Evolutionary conservation across 2,797 vertebrate genomes (phyloP).

Genomic region (Alfaro cultratus): DNA sequence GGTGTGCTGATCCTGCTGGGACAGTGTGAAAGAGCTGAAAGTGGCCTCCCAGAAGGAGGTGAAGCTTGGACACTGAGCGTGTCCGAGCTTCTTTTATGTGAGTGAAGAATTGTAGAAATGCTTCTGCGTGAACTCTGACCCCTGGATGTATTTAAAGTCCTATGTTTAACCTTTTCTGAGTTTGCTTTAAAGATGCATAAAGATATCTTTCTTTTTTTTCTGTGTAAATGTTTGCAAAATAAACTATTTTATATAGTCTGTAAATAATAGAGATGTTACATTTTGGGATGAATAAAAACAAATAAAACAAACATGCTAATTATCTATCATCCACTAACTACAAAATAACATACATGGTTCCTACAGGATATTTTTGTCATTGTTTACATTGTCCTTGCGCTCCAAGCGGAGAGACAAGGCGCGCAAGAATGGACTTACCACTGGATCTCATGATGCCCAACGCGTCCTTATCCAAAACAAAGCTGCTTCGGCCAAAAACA

Average conservation of each 20-base stretch:
- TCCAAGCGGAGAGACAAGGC: slow-evolving; percentile 43
- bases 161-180: background rate
- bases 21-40: slow-evolving; percentile 18
- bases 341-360: background rate
- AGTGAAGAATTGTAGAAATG: slow-evolving; percentile 55
- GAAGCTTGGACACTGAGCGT: slow-evolving; percentile 1
- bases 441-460: slow-evolving; percentile 81
- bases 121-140: slow-evolving; percentile 8
- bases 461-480: slow-evolving; percentile 67
- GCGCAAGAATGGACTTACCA: slow-evolving; percentile 76
- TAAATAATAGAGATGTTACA: background rate
- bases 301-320: background rate
- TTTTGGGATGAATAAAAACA: background rate
- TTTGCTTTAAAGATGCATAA: background rate
- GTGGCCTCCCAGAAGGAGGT: slow-evolving; percentile 9
- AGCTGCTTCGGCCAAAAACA: slow-evolving; percentile 50
- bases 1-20: background rate
- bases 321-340: background rate
- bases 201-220: background rate
- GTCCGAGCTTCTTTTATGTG: slow-evolving; percentile 23
- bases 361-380: slow-evolving; percentile 8
- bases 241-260: background rate
- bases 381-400: slow-evolving; percentile 2
- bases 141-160: background rate
- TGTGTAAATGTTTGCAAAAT: background rate